These are phyloP conservation scores for Monodelphis domestica DNA, from an alignment of 2,797 vertebrate genomes.

Conservation along the genomic window DNA sequence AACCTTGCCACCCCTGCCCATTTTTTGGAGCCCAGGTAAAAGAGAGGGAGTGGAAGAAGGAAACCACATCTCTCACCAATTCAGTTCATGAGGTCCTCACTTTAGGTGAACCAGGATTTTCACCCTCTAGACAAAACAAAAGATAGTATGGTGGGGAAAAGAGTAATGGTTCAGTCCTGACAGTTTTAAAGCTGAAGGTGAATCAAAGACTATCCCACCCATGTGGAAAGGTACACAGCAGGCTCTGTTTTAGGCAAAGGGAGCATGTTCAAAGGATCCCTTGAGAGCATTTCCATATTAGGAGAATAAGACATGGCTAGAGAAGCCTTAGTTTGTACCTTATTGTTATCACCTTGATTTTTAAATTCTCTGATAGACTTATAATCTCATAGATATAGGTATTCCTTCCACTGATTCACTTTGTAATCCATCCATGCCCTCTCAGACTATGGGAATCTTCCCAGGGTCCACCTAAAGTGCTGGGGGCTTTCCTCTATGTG, in stretches of 20 bases:
- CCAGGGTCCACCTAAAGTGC: neutral
- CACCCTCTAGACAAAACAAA: neutral
- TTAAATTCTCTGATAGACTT: neutral
- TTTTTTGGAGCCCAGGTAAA: neutral
- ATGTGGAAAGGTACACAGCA: neutral
- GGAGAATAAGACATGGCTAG: neutral
- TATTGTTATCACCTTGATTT: neutral
- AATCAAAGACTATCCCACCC: neutral
- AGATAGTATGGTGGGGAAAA: neutral
- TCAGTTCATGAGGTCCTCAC: neutral
- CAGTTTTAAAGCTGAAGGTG: neutral
- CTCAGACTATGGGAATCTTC: neutral
- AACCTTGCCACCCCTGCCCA: neutral
- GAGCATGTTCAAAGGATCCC: neutral
- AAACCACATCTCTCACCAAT: neutral
- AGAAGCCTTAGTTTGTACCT: neutral
- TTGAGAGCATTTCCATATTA: neutral
- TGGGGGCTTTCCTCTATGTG: neutral
- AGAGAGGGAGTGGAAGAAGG: neutral
- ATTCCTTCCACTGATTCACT: neutral
- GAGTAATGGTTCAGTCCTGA: neutral
- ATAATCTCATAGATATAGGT: neutral
- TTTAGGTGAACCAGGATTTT: neutral
- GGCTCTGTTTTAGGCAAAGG: too few species aligned
- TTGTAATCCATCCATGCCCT: neutral